Evolutionary conservation across 2,797 vertebrate species (phyloP), one percentile per base, ranked within the genome.

Genomic region (Clarias platycephalus): DNA sequence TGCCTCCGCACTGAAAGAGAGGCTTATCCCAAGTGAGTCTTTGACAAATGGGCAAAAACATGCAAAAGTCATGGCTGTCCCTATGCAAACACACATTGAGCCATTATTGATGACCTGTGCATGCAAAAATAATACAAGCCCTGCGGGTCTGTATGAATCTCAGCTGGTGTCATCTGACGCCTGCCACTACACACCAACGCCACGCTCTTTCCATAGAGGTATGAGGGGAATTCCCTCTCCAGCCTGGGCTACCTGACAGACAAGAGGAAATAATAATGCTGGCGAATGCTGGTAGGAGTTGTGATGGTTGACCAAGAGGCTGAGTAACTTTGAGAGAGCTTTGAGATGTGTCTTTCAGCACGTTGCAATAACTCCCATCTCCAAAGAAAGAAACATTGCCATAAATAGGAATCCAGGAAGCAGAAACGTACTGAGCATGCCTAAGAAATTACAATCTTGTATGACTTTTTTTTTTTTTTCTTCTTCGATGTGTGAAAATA

Each of bases 11-110:
- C 84, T 85, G 86, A 91, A 89, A 88, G 84, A 87, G 85, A 84
- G 86, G 87, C 85, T 89, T 89, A 84, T 93, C 88, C 86, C 12
- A 18, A 82, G 53, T 63, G 86, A 62, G 89, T 88, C 83, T 90
- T 91, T 93, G 92, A 94, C 88, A 90, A 93, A 95, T 94, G 92
- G 90, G 90, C 49, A 82, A 92, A 94, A 94, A 94, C 91, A 92
- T 89, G 83, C 89, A 77, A 89, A 91, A 82, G 88, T 90, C 90
- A 90, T 87, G 86, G 86, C 87, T 91, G 87, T 90, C 90, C 89
- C 88, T 89, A 89, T 91, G 91, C 90, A 94, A 95, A 94, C 91
- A 93, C 89, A 86, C 85, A 89, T 88, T 90, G 87, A 70, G 90
- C 88, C 89, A 86, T 92, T 91, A 91, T 91, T 90, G 90, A 94